Percentiles rank a stretch among this genome's conserved stretches.
Evolutionary conservation across 2,888 invertebrate species (phyloP).

Genomic region (Marronus borbonicus): DNA sequence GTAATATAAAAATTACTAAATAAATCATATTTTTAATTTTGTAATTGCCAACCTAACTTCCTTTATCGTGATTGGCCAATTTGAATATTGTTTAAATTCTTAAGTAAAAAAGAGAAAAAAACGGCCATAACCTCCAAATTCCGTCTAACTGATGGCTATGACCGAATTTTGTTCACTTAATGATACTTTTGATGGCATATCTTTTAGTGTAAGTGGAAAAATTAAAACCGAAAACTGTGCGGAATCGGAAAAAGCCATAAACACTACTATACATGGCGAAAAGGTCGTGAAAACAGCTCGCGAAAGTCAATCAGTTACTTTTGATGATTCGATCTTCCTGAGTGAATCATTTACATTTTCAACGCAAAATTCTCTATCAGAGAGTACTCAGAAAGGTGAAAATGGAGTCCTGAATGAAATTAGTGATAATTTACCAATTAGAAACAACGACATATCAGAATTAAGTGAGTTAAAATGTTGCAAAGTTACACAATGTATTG

Average conservation of each 20-base stretch:
- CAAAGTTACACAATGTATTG: neutral
- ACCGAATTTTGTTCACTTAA: conserved; percentile 52
- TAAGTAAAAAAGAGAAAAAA: too few relatives aligned
- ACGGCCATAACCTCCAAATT: neutral
- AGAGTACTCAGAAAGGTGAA: conserved; percentile 2
- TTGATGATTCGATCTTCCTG: conserved; percentile 58
- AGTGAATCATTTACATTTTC: conserved; percentile 49
- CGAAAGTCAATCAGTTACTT: conserved; percentile 52
- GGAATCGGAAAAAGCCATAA: neutral
- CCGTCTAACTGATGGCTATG: conserved; percentile 38
- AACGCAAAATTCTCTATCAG: neutral
- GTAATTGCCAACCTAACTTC: neutral
- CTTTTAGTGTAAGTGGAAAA: conserved; percentile 51
- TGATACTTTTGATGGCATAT: conserved; percentile 57
- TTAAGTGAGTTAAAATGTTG: neutral
- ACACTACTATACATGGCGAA: conserved; percentile 6
- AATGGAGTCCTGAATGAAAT: neutral
- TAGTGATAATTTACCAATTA: neutral
- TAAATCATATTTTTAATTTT: too few relatives aligned
- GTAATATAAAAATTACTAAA: too few relatives aligned
- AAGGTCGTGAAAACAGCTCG: conserved; percentile 24
- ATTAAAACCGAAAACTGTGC: neutral
- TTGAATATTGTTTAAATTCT: neutral
- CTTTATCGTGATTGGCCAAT: neutral
- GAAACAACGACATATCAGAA: neutral